phyloP scores from a whole-genome alignment of 2,113 vertebrate genomes.

The Urocitellus parryii region DNA sequence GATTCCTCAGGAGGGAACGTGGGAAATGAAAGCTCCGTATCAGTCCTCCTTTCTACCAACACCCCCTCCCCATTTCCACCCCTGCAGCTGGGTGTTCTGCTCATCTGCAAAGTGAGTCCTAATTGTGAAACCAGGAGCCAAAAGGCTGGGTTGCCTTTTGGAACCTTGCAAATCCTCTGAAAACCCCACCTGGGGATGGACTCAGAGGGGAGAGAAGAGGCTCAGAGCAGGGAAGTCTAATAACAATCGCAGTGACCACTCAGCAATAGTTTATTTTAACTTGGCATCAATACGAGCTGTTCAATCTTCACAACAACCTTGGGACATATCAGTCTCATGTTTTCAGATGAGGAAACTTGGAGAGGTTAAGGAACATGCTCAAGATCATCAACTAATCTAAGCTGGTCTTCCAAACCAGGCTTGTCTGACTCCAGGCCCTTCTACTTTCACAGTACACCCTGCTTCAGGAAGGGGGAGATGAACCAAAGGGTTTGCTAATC shows the following conservation, averaged over 20 bases:
- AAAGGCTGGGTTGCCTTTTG: background rate
- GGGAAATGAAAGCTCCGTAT: background rate
- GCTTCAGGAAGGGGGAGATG: background rate
- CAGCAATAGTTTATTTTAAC: background rate
- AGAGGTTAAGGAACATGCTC: background rate
- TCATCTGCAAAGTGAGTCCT: background rate
- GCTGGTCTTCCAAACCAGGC: background rate
- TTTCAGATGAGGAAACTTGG: background rate
- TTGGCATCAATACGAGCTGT: background rate
- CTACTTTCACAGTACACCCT: background rate
- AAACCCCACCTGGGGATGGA: background rate
- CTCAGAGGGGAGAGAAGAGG: background rate
- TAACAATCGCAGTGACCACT: background rate
- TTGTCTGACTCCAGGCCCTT: background rate
- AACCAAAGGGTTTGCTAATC: background rate
- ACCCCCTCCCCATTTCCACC: background rate
- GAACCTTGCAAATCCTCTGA: background rate
- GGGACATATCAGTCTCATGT: background rate
- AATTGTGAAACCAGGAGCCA: background rate
- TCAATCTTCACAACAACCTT: background rate
- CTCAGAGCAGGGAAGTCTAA: background rate
- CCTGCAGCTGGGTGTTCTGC: background rate
- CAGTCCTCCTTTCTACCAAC: background rate
- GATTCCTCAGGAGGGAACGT: background rate
- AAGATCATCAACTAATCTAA: no score